phyloP scores from a whole-genome alignment of 2,113 vertebrate genomes.

The Tetraodon nigroviridis region DNA sequence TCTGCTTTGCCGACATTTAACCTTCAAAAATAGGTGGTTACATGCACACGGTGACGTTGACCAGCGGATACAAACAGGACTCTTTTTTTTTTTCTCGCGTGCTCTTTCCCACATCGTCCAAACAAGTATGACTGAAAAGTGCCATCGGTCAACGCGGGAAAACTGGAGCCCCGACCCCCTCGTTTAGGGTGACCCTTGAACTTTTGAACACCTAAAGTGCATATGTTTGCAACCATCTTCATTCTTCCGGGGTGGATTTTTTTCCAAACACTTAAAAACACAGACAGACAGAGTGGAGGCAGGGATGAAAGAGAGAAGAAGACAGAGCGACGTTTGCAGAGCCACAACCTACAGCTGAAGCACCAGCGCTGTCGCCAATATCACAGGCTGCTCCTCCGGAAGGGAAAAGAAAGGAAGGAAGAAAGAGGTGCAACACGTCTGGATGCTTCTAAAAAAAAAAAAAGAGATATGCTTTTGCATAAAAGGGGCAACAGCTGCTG shows the following conservation, averaged over 20 bases:
- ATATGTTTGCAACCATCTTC: background rate
- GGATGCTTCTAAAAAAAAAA: background rate
- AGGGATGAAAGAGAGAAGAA: no score
- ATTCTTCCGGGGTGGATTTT: background rate
- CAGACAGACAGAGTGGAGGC: no score
- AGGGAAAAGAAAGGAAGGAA: no score
- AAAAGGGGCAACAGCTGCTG: slow-evolving; percentile 3
- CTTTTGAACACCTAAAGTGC: slow-evolving; percentile 17
- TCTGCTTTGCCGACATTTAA: no score
- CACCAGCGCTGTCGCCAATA: background rate
- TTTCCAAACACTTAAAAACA: background rate
- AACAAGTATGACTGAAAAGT: background rate
- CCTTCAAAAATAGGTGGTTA: background rate
- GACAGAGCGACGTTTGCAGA: background rate
- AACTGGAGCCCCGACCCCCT: background rate
- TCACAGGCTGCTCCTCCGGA: background rate
- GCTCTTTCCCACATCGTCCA: background rate
- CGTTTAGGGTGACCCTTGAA: background rate
- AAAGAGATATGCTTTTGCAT: background rate
- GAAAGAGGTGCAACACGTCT: background rate
- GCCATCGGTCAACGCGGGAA: no score
- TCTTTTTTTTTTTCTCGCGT: no score
- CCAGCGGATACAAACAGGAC: no score
- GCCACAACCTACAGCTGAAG: background rate
- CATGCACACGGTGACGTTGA: no score